Base-by-base conservation (phyloP, 2,113 vertebrate species). In the Morone chrysops region DNA sequence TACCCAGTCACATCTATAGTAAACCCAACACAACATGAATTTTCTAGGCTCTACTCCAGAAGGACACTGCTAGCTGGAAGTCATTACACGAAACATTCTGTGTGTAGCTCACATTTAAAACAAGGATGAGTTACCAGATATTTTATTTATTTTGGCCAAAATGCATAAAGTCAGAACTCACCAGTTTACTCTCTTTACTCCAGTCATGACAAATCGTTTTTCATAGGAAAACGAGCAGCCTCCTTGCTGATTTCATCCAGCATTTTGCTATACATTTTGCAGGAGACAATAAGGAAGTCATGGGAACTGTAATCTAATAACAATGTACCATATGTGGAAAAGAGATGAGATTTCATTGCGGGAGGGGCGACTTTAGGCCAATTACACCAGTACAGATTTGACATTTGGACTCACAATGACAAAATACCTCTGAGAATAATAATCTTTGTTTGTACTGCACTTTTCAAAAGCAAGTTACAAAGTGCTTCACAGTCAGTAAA, bases 391-490 rank as follows among this genome's bases (percentile, higher is more conserved):
- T 79, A 80, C 70, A 25, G 80, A 82, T 70, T 56, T 88, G 85
- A 91, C 89, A 93, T 94, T 91, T 92, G 87, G 70, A 80, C 85
- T 82, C 66, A 73, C 86, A 81, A 86, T 89, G 91, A 92, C 79
- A 87, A 91, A 90, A 90, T 84, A 89, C 79, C 83, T 81, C 70
- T 11, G 86, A 84, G 83, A 87, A 82, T 88, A 87, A 88, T 90
- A 76, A 87, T 89, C 74, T 84, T 73, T 90, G 82, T 91, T 90
- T 92, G 74, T 82, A 63, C 43, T 79, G 76, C 76, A 85, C 88
- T 81, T 89, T 89, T 82, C 79, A 88, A 88, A 91, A 85, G 83
- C 67, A 77, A 88, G 57, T 86, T 90, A 76, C 75, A 84, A 82
- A 88, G 77, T 78, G 66, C 81, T 79, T 79, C 77, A 79, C 69